A percentile compares a stretch with the other conserved stretches of the same genome.
Conservation (phyloP, 2,113 vertebrate genomes). For the Rhea pennata region DNA sequence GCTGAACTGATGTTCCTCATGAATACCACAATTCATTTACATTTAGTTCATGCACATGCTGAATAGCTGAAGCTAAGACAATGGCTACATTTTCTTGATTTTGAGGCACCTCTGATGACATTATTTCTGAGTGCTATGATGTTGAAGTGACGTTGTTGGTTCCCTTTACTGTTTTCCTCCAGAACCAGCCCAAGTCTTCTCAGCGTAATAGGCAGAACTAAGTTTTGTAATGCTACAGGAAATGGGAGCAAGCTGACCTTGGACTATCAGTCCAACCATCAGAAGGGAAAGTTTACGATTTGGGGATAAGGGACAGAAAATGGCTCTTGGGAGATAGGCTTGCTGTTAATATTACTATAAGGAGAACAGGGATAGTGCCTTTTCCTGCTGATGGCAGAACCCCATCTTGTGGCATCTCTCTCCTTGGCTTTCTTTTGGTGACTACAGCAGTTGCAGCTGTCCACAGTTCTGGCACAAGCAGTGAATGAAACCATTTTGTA, state of each 20-base stretch:
- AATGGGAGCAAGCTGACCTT: not conserved
- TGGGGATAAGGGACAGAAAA: not conserved
- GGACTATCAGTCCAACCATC: not conserved
- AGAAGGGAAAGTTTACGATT: not conserved
- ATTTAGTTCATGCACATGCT: not conserved
- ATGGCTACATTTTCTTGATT: not conserved
- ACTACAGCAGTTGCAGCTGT: not conserved
- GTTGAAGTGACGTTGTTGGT: not conserved
- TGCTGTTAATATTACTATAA: not conserved
- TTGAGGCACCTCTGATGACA: not conserved
- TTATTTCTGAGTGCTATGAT: not conserved
- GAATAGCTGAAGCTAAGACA: not conserved
- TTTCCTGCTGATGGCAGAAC: not conserved
- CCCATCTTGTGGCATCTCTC: not conserved
- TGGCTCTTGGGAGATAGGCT: not conserved
- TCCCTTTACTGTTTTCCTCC: not conserved
- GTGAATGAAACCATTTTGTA: not conserved
- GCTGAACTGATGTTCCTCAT: not conserved
- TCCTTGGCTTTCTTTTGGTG: not conserved
- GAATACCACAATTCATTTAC: not conserved
- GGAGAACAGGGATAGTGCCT: not conserved
- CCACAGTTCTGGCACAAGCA: not conserved
- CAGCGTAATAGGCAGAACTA: not conserved
- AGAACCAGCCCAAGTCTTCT: not conserved
- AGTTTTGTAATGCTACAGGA: not conserved